phyloP scores from a whole-genome alignment of 2,888 invertebrate species.

The Gnatocerus cornutus region DNA sequence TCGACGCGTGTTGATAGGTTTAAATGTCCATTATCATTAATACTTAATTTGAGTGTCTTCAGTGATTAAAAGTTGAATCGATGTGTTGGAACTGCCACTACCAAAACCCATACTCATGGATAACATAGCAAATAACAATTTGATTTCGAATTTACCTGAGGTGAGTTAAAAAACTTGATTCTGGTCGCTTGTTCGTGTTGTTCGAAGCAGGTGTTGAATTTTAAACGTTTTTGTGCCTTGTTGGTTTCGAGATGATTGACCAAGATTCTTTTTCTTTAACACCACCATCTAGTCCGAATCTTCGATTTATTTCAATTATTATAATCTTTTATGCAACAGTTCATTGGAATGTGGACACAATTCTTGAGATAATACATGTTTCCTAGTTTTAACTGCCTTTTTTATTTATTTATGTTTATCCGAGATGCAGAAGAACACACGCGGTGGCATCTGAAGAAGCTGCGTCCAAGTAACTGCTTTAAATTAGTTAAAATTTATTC shows the following conservation, averaged over 20 bases:
- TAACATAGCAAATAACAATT: slow-evolving; percentile 66
- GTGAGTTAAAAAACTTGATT: slow-evolving; percentile 51
- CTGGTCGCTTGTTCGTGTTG: slow-evolving; percentile 9
- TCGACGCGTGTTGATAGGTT: slow-evolving; percentile 36
- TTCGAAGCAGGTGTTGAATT: slow-evolving; percentile 31
- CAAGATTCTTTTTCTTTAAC: neutral
- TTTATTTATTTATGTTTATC: too few relatives aligned
- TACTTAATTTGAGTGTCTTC: slow-evolving; percentile 19
- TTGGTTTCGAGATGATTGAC: slow-evolving; percentile 8
- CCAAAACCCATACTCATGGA: slow-evolving; percentile 60
- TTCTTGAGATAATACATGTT: too few relatives aligned
- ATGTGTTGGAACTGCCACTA: slow-evolving; percentile 20
- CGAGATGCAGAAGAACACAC: too few relatives aligned
- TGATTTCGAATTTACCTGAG: slow-evolving; percentile 67
- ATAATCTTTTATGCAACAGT: too few relatives aligned
- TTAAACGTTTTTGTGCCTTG: slow-evolving; percentile 14
- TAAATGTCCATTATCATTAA: slow-evolving; percentile 41
- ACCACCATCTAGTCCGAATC: neutral
- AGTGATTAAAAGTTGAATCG: slow-evolving; percentile 8
- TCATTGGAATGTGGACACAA: too few relatives aligned
- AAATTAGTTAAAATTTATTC: too few relatives aligned
- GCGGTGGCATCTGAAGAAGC: too few relatives aligned
- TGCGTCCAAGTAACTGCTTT: too few relatives aligned
- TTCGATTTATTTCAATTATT: too few relatives aligned
- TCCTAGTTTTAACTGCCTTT: too few relatives aligned